phyloP scores from a whole-genome alignment of 2,797 vertebrate genomes.

The Phrynocephalus guinanensis region DNA sequence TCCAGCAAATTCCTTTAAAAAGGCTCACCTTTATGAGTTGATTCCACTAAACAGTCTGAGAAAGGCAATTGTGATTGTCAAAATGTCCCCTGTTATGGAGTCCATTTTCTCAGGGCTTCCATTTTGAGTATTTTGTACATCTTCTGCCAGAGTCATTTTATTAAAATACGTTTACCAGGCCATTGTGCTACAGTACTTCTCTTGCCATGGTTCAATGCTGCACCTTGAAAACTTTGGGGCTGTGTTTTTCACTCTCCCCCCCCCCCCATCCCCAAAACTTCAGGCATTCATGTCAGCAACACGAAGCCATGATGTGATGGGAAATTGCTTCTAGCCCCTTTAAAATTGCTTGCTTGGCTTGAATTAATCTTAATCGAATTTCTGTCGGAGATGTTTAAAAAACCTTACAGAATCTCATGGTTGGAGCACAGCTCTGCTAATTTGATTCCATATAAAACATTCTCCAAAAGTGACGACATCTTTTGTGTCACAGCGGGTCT shows the following conservation, averaged over 20 bases:
- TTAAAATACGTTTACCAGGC: constrained; percentile 48
- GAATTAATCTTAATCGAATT: constrained; percentile 84
- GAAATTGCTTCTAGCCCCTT: constrained; percentile 77
- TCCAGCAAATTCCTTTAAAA: constrained; percentile 70
- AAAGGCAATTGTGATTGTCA: constrained; percentile 69
- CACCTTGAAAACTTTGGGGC: constrained; percentile 61
- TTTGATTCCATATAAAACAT: constrained; percentile 69
- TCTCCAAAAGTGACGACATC: constrained; percentile 60
- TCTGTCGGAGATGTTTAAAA: constrained; percentile 79
- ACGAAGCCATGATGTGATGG: constrained; percentile 72
- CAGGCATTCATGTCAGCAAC: constrained; percentile 64
- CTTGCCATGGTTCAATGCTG: constrained; percentile 45
- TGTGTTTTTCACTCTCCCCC: constrained; percentile 53
- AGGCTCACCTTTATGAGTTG: constrained; percentile 67
- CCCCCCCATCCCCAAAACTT: constrained; percentile 31
- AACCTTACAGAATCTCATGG: constrained; percentile 75
- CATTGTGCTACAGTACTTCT: constrained; percentile 28
- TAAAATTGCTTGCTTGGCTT: constrained; percentile 78
- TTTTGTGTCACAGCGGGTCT: constrained; percentile 64
- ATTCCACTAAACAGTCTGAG: constrained; percentile 65
- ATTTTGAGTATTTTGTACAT: constrained; percentile 52
- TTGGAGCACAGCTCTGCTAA: constrained; percentile 74
- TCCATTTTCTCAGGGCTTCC: constrained; percentile 59
- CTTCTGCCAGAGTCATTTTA: constrained; percentile 14
- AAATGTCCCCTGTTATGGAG: constrained; percentile 64